A percentile compares a stretch with the other conserved stretches of the same genome.
Conservation (phyloP, 2,113 vertebrate species). For the Motacilla tschutschensis region DNA sequence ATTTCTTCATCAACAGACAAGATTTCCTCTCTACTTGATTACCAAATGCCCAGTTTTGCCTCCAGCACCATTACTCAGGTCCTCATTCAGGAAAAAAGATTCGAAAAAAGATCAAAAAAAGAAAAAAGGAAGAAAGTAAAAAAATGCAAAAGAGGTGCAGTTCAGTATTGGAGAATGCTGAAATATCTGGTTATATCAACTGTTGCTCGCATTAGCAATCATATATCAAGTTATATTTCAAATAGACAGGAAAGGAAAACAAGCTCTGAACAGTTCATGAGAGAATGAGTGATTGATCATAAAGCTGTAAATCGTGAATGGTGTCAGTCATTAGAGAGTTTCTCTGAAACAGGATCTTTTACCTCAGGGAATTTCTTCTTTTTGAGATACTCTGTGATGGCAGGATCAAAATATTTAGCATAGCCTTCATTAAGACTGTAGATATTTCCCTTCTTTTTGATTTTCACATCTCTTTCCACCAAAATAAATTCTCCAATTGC, state of each 20-base stretch:
- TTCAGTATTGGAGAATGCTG: neutral
- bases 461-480: constrained; percentile 89
- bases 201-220: neutral
- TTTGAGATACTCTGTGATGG: constrained; percentile 87
- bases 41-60: neutral
- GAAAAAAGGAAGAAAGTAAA: neutral
- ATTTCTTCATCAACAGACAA: neutral
- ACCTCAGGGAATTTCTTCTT: constrained; percentile 94
- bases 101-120: neutral
- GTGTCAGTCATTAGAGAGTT: neutral
- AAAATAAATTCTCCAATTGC: constrained; percentile 95
- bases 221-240: neutral
- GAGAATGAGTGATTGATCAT: neutral
- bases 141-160: neutral
- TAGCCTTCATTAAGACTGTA: constrained; percentile 98
- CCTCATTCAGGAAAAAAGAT: neutral
- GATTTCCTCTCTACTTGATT: neutral
- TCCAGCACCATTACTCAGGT: neutral
- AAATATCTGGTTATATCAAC: neutral
- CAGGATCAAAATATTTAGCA: constrained; percentile 89
- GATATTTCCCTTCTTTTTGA: constrained; percentile 94
- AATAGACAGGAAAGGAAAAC: neutral
- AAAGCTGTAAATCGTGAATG: neutral
- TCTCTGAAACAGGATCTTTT: constrained; percentile 4
- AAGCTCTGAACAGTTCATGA: neutral